Conservation (phyloP, 2,113 vertebrate species). For the Syngnathus typhle region DNA sequence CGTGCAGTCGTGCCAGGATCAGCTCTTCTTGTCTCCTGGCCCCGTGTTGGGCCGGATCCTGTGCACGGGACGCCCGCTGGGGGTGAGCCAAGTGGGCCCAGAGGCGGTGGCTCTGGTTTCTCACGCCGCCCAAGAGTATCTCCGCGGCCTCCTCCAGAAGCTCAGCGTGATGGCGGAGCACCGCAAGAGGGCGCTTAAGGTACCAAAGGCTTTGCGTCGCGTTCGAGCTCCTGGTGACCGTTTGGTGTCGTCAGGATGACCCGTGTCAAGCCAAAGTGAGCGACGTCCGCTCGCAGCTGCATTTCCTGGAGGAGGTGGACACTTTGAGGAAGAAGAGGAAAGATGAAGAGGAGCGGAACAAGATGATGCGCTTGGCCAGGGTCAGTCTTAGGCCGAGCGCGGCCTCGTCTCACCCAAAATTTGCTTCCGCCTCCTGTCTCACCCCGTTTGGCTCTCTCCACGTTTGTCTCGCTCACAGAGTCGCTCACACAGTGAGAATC, state of each 20-base stretch:
- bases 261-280: conserved; percentile 69
- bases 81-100: conserved; percentile 50
- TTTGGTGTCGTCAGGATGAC: conserved; percentile 65
- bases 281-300: conserved; percentile 85
- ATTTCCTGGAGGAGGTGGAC: conserved; percentile 87
- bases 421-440: background rate
- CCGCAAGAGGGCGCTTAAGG: conserved; percentile 78
- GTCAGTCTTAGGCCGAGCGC: conserved; percentile 50
- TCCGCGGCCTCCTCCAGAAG: conserved; percentile 82
- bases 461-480: conserved; percentile 69
- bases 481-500: conserved; percentile 84
- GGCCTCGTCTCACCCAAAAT: background rate
- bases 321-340: conserved; percentile 78
- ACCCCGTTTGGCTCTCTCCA: background rate
- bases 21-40: conserved; percentile 77
- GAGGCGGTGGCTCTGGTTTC: conserved; percentile 87
- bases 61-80: conserved; percentile 62
- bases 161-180: conserved; percentile 79
- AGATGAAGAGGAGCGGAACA: conserved; percentile 81
- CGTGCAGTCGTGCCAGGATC: conserved; percentile 82
- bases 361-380: conserved; percentile 79
- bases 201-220: conserved; percentile 29
- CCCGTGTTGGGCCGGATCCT: conserved; percentile 74
- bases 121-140: conserved; percentile 82
- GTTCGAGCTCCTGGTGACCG: no score